Evolutionary conservation across 2,888 invertebrate genomes (phyloP), one percentile per base, ranked within the genome.

Genomic region (Torymus aiolomorphi): DNA sequence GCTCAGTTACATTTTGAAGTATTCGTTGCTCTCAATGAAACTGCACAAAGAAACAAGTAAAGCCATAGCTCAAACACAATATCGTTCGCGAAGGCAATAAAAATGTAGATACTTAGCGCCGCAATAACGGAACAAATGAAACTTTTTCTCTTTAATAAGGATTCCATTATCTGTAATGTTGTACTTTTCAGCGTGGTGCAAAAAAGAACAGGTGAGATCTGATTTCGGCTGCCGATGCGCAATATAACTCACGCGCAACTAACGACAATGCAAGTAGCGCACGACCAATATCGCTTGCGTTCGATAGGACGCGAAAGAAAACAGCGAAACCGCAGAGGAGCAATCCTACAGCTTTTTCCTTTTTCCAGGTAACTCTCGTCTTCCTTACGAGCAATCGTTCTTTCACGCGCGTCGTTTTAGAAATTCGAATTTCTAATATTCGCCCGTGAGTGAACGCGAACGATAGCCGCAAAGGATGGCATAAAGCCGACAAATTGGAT

Each of bases 211-310:
- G 42, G 42, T 42, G 12, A 24, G 54, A 42, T 73, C 42, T 31
- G 72, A 16, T 54, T 52, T 54, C 56, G 16, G 12, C 70, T 49
- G 51, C 2, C 42, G 42, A 42, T 42, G 13, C 8, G 8, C 16
- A 14, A 8, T 52, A 1, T 67, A 54, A 63, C 62, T 76, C 76
- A 62, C 76, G 76, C 76, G 76, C 52, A 56, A 63, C 62, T 76
- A 76, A 76, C 76, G 61, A 69, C 69, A 66, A 57, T 59, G 69
- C 62, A 76, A 76, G 69, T 76, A 76, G 76, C 56, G 70, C 76
- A 70, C 76, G 69, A 70, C 76, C 69, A 51, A 69, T 56, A 62
- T 31, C 54, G 69, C 67, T 31, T 62, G 69, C 61, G 20, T 76
- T 62, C 24, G 59, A 12, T 59, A n/a, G 49, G 24, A 59, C 16